Base-by-base conservation (phyloP, 2,113 vertebrate species). In the Nipponia nippon region DNA sequence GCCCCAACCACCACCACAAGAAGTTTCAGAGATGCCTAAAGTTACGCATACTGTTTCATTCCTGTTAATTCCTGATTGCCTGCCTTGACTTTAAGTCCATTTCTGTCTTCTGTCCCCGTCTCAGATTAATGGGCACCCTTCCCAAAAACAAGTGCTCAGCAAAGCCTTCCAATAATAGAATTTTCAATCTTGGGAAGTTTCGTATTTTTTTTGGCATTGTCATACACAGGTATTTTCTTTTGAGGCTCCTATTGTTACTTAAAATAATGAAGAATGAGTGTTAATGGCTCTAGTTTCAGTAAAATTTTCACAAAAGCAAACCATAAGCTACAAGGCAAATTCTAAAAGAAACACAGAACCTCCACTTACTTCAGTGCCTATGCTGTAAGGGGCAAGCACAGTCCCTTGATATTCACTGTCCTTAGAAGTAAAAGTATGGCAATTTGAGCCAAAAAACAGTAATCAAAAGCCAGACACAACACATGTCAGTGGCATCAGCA, bases 201-300 rank as follows among this genome's bases (percentile, higher is more conserved):
- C 26, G 73, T 7, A 47, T 0, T 0, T 55, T 70, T 81, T 78
- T 10, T 25, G 36, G 21, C 22, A 1, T 36, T 42, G 27, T 25
- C 21, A 73, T 76, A 47, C 7, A 36, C 4, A 50, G 16, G 10
- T 49, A 26, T 52, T 88, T 93, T 82, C 11, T 91, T 87, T 46
- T 36, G 7, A 16, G 23, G 7, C 2, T 83, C 10, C 16, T 59
- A 27, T 7, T 61, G 3, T 49, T 94, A 50, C 56, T 65, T 52
- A 10, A 67, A 76, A 61, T 44, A 69, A 70, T 65, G 22, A 86
- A 92, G n/a, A 86, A 72, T 80, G 5, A 59, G 10, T 62, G 11
- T 23, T 86, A 80, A 58, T 25, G 6, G 17, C 8, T 81, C 12
- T 40, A 50, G n/a, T 55, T 89, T 56, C 22, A 66, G 38, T 34